Percentiles rank a stretch among this genome's conserved stretches.
Evolutionary conservation across 2,888 invertebrate genomes (phyloP).

Genomic region (Thymelicus lineola): DNA sequence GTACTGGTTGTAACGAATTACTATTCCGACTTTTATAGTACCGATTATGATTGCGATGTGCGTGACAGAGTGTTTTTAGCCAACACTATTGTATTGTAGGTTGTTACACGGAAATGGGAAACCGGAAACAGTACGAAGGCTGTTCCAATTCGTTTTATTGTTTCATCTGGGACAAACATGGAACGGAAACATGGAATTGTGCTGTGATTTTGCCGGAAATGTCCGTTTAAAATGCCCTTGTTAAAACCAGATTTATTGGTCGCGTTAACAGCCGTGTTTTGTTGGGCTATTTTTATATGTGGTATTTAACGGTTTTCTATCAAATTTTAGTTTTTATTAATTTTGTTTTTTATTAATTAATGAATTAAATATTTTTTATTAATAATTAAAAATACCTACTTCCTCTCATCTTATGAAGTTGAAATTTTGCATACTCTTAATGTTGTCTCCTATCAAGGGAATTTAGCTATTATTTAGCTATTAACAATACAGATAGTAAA

Average conservation of each 20-base stretch:
- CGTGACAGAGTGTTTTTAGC: constrained; percentile 35
- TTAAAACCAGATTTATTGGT: constrained; percentile 30
- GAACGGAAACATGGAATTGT: constrained; percentile 22
- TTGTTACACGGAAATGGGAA: constrained; percentile 29
- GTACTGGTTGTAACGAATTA: constrained; percentile 33
- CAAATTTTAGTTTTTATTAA: no score
- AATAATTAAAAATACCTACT: no score
- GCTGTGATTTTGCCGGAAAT: constrained; percentile 30
- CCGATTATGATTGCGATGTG: constrained; percentile 34
- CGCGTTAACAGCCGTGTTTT: constrained; percentile 8
- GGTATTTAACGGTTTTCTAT: constrained; percentile 6
- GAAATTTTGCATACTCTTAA: no score
- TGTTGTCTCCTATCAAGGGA: no score
- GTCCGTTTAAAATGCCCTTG: constrained; percentile 31
- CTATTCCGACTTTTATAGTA: constrained; percentile 32
- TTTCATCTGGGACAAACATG: constrained; percentile 37
- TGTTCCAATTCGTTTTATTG: constrained; percentile 37
- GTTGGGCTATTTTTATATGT: constrained; percentile 9
- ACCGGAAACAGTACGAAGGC: constrained; percentile 22
- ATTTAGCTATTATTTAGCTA: no score
- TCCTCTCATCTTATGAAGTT: no score
- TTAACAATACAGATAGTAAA: no score
- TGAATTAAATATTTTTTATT: no score
- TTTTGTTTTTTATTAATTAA: no score
- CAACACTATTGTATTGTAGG: constrained; percentile 28